These are phyloP conservation scores for Pterocles burchelli DNA, from an alignment of 2,113 vertebrate genomes.

Conservation along the genomic window DNA sequence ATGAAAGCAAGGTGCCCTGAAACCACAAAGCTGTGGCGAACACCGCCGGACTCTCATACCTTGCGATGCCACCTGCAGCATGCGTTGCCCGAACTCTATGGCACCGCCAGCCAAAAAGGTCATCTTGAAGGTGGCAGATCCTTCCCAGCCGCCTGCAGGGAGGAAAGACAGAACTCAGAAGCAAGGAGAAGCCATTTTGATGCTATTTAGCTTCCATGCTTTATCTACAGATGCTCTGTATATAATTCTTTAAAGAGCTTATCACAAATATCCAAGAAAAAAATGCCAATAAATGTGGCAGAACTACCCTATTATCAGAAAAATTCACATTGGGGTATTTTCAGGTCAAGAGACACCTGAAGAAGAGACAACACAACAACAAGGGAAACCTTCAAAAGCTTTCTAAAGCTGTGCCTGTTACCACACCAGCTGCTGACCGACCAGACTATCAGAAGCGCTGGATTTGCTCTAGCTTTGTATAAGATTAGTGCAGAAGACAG, in stretches of 20 bases:
- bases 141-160: slow-evolving; percentile 93
- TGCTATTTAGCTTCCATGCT: background rate
- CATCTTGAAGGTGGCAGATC: slow-evolving; percentile 85
- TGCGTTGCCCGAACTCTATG: slow-evolving; percentile 95
- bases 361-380: background rate
- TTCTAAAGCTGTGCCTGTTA: background rate
- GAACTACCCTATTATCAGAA: background rate
- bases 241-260: background rate
- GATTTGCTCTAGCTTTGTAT: slow-evolving; percentile 31
- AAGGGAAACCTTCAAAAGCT: background rate
- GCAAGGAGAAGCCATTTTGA: background rate
- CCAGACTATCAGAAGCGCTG: background rate
- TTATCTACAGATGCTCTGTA: background rate
- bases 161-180: background rate
- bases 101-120: slow-evolving; percentile 90
- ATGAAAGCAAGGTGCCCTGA: background rate
- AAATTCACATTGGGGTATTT: background rate
- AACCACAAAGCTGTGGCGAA: background rate
- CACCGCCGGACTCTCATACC: slow-evolving; percentile 68
- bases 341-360: background rate
- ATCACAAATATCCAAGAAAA: background rate
- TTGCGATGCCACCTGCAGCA: slow-evolving; percentile 94
- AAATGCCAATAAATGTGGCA: background rate
- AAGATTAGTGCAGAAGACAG: slow-evolving; percentile 30
- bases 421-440: background rate